Evolutionary conservation across 2,888 invertebrate genomes (phyloP).

Genomic region (Hecatera dysodea): DNA sequence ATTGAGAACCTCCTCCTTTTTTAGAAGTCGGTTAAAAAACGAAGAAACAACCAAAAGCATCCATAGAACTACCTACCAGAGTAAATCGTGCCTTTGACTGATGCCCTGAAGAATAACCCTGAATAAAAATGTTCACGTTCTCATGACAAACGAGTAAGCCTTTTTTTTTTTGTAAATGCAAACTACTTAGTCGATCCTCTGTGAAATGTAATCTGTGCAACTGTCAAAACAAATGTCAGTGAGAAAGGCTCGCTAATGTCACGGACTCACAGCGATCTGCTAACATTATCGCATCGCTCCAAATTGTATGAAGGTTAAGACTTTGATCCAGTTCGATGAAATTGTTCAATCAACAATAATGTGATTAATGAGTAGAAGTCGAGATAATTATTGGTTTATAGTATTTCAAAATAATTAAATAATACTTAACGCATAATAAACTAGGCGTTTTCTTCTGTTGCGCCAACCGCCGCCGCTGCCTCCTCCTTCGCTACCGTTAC

Average conservation of each 20-base stretch:
- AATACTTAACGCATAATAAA: no score
- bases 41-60: no score
- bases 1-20: no score
- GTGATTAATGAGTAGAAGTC: constrained; percentile 25
- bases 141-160: not conserved
- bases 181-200: not conserved
- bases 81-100: no score
- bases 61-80: no score
- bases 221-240: constrained; percentile 19
- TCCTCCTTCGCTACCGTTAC: no score
- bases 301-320: constrained; percentile 3
- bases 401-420: no score
- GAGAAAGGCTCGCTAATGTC: constrained; percentile 58
- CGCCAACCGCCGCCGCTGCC: no score
- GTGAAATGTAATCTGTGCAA: constrained; percentile 1
- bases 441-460: no score
- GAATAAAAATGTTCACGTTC: constrained; percentile 6
- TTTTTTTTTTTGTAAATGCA: not conserved
- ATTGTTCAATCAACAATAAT: constrained; percentile 25
- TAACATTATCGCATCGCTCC: constrained; percentile 49
- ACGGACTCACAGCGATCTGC: constrained; percentile 61
- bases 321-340: not conserved
- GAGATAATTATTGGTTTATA: not conserved
- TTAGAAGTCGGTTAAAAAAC: no score
- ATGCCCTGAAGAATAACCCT: not conserved